Evolutionary conservation across 2,888 invertebrate species (phyloP), one percentile per base, ranked within the genome.

Genomic region (Pterobdella sp.): DNA sequence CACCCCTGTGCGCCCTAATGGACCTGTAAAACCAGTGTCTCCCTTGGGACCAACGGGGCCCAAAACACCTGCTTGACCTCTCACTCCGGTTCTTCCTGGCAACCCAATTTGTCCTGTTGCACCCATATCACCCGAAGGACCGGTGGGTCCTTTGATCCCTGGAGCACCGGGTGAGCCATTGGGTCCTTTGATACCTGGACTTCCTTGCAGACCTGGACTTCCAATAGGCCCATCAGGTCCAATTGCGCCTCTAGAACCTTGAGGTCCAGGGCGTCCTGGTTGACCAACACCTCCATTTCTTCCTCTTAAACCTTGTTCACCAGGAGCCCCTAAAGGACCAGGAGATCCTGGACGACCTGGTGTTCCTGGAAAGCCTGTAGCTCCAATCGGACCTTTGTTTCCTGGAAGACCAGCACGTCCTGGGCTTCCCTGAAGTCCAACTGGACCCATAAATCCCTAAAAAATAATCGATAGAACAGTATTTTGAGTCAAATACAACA

Each of bases 101-200:
- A 72, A 72, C 36, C 80, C 80, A 14, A 74, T 72, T 0, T 73
- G 75, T n/a, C 71, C 71, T 22, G 35, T 63, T 32, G n/a, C 71
- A 31, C 71, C 71, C 18, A 56, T 31, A 3, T 34, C 10, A 1
- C 71, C 71, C 34, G 3, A 14, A 18, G 18, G n/a, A 1, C 71
- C 71, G 22, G 71, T 32, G 18, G 7, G 22, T 31, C 71, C 71
- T 10, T 34, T 71, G 0, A 14, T n/a, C 0, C 71, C 71, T 34
- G 60, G 22, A 32, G 52, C 35, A 60, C 71, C 71, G n/a, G 26
- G 32, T 26, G 37, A 35, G 1, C 71, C 71, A 31, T 71, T 34
- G 29, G 34, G 63, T 4, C 71, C 71, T 63, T 34, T 56, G 18
- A 22, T 63, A 29, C 71, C 71, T 7, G 22, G 18, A 56, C 26